Percentiles rank a stretch among this genome's conserved stretches.
phyloP scores from a whole-genome alignment of 1,140 invertebrate species.

The Varroa destructor region DNA sequence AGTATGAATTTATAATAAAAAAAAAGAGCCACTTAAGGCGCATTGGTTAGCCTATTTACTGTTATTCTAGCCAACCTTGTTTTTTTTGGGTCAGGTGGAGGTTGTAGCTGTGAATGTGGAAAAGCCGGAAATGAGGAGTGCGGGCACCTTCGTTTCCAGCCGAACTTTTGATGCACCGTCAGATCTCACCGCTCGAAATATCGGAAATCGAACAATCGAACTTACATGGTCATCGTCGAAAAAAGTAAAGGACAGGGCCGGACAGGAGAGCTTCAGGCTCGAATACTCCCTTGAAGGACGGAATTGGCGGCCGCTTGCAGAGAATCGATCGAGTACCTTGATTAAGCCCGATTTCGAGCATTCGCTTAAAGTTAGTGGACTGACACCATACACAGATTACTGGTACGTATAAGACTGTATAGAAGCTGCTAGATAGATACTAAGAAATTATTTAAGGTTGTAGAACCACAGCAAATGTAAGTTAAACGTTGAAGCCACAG shows the following conservation, averaged over 20 bases:
- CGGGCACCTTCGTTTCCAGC: neutral
- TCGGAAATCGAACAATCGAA: neutral
- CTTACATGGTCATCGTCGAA: conserved; percentile 6
- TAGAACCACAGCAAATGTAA: too few relatives aligned
- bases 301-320: neutral
- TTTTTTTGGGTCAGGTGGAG: neutral
- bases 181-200: neutral
- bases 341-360: conserved; percentile 29
- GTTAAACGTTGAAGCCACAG: too few relatives aligned
- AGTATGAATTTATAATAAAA: too few relatives aligned
- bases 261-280: neutral
- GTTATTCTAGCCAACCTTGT: too few relatives aligned
- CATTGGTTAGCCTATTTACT: too few relatives aligned
- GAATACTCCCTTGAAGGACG: conserved; percentile 4
- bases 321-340: neutral
- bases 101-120: conserved; percentile 8
- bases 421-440: too few relatives aligned
- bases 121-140: conserved; percentile 14
- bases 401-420: conserved; percentile 43
- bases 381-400: conserved; percentile 58
- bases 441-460: too few relatives aligned
- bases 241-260: neutral
- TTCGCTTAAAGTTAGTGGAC: conserved; percentile 37
- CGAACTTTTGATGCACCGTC: conserved; percentile 2
- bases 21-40: too few relatives aligned